Evolutionary conservation across 2,113 vertebrate species (phyloP).

Genomic region (Notothenia coriiceps): DNA sequence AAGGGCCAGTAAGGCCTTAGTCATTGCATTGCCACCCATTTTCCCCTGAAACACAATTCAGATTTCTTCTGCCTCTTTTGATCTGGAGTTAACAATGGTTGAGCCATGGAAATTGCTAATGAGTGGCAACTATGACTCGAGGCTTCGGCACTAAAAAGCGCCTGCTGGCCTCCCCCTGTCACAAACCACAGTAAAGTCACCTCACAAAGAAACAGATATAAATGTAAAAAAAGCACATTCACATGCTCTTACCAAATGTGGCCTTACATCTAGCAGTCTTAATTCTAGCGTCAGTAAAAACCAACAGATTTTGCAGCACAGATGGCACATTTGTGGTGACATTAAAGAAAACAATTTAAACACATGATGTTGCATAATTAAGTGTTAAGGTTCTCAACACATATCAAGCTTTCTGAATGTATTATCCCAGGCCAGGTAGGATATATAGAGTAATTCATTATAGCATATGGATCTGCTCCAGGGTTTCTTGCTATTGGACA

Average conservation of each 20-base stretch:
- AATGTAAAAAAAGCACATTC: slow-evolving; percentile 12
- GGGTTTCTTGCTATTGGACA: neutral
- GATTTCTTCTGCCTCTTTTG: slow-evolving; percentile 53
- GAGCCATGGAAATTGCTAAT: slow-evolving; percentile 52
- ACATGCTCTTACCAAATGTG: neutral
- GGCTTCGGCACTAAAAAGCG: slow-evolving; percentile 10
- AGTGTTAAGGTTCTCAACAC: neutral
- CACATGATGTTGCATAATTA: neutral
- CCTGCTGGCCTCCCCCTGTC: neutral
- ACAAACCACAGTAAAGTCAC: slow-evolving; percentile 48
- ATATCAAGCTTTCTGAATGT: neutral
- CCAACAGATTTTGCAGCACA: neutral
- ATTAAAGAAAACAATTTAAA: neutral
- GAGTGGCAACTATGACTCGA: slow-evolving; percentile 53
- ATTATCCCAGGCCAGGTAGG: neutral
- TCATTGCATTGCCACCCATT: slow-evolving; percentile 46
- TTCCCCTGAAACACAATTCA: slow-evolving; percentile 38
- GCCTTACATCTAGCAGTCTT: neutral
- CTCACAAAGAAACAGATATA: slow-evolving; percentile 19
- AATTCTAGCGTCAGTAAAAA: neutral
- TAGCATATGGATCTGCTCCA: neutral
- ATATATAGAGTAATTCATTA: neutral
- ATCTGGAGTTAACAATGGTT: slow-evolving; percentile 27
- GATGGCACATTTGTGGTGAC: neutral
- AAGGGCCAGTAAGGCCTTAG: slow-evolving; percentile 34